Conservation (phyloP, 2,888 invertebrate genomes). For the Patella pellucida region DNA sequence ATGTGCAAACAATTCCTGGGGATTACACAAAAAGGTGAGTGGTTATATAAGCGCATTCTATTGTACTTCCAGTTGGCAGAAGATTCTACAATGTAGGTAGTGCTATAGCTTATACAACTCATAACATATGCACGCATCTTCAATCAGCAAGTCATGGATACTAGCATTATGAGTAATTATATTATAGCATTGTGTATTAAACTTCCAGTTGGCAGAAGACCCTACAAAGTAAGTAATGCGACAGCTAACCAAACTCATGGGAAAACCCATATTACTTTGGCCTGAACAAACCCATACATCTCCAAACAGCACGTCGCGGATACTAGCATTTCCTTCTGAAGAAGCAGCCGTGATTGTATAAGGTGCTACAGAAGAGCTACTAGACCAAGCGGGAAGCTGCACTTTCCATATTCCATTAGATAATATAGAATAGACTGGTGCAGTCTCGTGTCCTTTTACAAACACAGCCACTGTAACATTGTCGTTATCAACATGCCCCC, state of each 20-base stretch:
- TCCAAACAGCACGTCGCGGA: conserved; percentile 65
- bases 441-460: background rate
- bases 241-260: conserved; percentile 31
- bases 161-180: conserved; percentile 44
- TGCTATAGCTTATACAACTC: conserved; percentile 17
- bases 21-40: conserved; percentile 25
- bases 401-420: conserved; percentile 44
- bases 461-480: conserved; percentile 28
- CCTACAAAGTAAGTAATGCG: conserved; percentile 17
- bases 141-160: conserved; percentile 61
- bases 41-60: conserved; percentile 42
- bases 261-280: conserved; percentile 65
- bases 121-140: conserved; percentile 69
- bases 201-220: conserved; percentile 28
- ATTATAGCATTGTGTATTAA: conserved; percentile 37
- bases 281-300: conserved; percentile 70
- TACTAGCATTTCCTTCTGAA: conserved; percentile 36
- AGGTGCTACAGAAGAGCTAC: conserved; percentile 32
- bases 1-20: too few relatives aligned
- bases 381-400: conserved; percentile 34
- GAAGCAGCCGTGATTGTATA: conserved; percentile 45
- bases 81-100: conserved; percentile 28
- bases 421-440: background rate
- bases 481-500: conserved; percentile 53
- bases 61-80: conserved; percentile 14